phyloP scores from a whole-genome alignment of 2,888 invertebrate genomes.

The Hirtodrosophila alboralis region DNA sequence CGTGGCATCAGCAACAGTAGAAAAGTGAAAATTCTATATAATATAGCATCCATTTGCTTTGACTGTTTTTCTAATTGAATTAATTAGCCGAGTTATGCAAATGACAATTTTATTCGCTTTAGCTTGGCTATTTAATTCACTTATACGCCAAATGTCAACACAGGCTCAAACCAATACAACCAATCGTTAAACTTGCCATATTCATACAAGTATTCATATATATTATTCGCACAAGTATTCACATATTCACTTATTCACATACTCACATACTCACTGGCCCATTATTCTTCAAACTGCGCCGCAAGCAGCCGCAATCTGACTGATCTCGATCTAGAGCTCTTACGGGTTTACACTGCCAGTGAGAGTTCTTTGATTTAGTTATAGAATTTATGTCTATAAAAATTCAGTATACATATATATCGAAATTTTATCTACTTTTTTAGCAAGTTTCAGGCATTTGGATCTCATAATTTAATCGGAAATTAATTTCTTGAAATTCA shows the following conservation, averaged over 20 bases:
- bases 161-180: no score
- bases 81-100: constrained; percentile 71
- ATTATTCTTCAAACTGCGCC: constrained; percentile 78
- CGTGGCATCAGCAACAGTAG: constrained; percentile 2
- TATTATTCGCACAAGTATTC: constrained; percentile 17
- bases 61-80: constrained; percentile 67
- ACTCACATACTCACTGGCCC: constrained; percentile 50
- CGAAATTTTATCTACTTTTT: no score
- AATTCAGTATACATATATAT: no score
- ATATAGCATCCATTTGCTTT: no score
- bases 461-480: no score
- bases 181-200: constrained; percentile 30
- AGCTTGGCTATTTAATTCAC: constrained; percentile 48
- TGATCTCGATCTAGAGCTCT: constrained; percentile 55
- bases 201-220: no score
- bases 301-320: constrained; percentile 57
- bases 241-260: constrained; percentile 32
- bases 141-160: constrained; percentile 66
- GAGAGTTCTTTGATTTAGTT: background rate
- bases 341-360: constrained; percentile 27
- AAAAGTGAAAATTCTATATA: constrained; percentile 53
- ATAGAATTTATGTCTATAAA: no score
- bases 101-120: constrained; percentile 43
- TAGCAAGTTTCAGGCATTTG: no score
- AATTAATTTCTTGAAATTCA: no score